phyloP scores from a whole-genome alignment of 2,888 invertebrate genomes.

The Platerodrilus igneus region DNA sequence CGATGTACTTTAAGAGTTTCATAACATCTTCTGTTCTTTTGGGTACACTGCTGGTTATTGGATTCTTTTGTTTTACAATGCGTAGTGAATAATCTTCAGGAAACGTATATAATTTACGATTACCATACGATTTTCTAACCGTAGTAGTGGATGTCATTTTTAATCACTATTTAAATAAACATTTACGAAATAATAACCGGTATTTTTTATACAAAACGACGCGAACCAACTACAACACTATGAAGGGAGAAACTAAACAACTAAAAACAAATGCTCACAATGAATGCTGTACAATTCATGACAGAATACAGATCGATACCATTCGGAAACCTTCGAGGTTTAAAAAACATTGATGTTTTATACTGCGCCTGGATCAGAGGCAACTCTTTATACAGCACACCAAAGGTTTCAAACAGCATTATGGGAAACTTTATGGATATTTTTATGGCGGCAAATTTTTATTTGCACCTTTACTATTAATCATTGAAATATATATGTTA shows the following conservation, averaged over 20 bases:
- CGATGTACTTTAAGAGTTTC: slow-evolving; percentile 72
- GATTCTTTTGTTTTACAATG: slow-evolving; percentile 44
- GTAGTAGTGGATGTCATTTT: slow-evolving; percentile 46
- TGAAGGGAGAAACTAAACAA: background rate
- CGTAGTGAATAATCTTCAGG: slow-evolving; percentile 47
- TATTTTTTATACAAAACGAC: slow-evolving; percentile 2
- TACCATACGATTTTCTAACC: slow-evolving; percentile 47
- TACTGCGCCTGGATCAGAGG: slow-evolving; percentile 9
- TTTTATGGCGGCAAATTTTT: too few relatives aligned
- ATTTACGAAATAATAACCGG: slow-evolving; percentile 4
- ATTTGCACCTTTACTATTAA: too few relatives aligned
- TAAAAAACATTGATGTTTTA: background rate
- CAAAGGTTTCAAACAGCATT: background rate
- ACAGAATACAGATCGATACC: slow-evolving; percentile 11
- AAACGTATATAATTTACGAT: slow-evolving; percentile 44
- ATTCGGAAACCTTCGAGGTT: slow-evolving; percentile 8
- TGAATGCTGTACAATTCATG: slow-evolving; percentile 2
- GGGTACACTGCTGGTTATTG: slow-evolving; percentile 40
- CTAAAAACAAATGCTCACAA: slow-evolving; percentile 5
- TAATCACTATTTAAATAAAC: slow-evolving; percentile 27
- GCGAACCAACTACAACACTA: slow-evolving; percentile 3
- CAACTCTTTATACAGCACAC: slow-evolving; percentile 11
- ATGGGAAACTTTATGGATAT: too few relatives aligned
- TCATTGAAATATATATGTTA: too few relatives aligned
- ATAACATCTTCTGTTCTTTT: slow-evolving; percentile 62